These are phyloP conservation scores for Micoletzkya japonica DNA, from an alignment of 2,888 invertebrate species.

Conservation along the genomic window DNA sequence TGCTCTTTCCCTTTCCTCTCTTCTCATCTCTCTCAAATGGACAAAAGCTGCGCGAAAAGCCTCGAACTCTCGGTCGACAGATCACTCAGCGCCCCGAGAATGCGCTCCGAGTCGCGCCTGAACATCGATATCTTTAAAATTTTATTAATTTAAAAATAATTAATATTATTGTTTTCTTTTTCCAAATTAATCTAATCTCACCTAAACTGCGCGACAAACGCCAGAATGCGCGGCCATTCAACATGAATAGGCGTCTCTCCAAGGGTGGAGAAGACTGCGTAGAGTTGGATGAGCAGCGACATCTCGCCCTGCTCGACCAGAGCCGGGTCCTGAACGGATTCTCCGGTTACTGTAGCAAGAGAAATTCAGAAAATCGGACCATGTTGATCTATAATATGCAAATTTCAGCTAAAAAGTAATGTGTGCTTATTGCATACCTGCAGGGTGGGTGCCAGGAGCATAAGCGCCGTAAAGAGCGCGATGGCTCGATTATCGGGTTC, in stretches of 20 bases:
- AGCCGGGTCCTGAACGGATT: too few relatives aligned
- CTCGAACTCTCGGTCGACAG: conserved; percentile 13
- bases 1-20: background rate
- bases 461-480: conserved; percentile 34
- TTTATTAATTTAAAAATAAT: background rate
- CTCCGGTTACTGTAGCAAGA: too few relatives aligned
- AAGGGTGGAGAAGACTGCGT: too few relatives aligned
- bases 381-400: too few relatives aligned
- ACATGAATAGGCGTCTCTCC: too few relatives aligned
- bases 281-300: conserved; percentile 17
- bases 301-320: background rate
- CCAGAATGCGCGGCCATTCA: conserved; percentile 10
- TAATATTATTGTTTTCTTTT: background rate
- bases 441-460: conserved; percentile 34
- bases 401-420: too few relatives aligned
- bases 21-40: background rate
- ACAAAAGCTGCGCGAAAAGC: conserved; percentile 12
- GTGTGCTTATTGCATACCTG: too few relatives aligned
- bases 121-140: too few relatives aligned
- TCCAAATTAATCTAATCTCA: background rate
- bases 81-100: conserved; percentile 1
- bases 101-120: conserved; percentile 25
- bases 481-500: conserved; percentile 33
- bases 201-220: conserved; percentile 17
- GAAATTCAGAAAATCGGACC: too few relatives aligned